These are phyloP conservation scores for Spicauda simplicius DNA, from an alignment of 2,888 invertebrate species.

Conservation along the genomic window DNA sequence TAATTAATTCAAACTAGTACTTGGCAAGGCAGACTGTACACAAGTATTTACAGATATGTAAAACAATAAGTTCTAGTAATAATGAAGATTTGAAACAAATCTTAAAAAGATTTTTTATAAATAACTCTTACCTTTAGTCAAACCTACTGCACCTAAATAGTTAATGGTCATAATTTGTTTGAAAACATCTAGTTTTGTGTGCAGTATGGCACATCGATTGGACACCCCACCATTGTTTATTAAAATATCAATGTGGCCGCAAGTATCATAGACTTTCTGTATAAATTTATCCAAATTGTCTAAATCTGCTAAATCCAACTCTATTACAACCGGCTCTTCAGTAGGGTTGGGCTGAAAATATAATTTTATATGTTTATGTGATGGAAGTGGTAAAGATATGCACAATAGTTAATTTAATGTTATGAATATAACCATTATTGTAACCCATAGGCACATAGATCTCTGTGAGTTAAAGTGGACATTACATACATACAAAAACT, in stretches of 20 bases:
- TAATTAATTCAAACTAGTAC: not conserved
- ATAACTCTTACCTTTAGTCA: slow-evolving; percentile 92
- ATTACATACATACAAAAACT: too few relatives aligned
- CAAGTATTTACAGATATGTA: too few relatives aligned
- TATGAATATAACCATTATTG: too few relatives aligned
- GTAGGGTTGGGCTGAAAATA: slow-evolving; percentile 82
- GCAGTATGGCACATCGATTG: slow-evolving; percentile 89
- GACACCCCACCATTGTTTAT: slow-evolving; percentile 97
- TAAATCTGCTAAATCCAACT: slow-evolving; percentile 90
- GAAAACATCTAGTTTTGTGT: slow-evolving; percentile 93
- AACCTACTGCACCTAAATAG: slow-evolving; percentile 96
- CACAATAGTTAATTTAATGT: too few relatives aligned
- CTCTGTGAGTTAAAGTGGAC: too few relatives aligned
- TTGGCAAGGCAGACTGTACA: too few relatives aligned
- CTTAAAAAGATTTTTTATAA: not conserved
- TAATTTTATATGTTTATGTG: not conserved
- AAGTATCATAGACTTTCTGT: slow-evolving; percentile 87
- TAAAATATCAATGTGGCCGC: slow-evolving; percentile 93
- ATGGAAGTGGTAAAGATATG: too few relatives aligned
- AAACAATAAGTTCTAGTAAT: too few relatives aligned
- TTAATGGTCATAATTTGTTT: slow-evolving; percentile 96
- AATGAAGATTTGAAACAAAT: too few relatives aligned
- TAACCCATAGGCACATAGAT: too few relatives aligned
- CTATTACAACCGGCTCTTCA: slow-evolving; percentile 89
- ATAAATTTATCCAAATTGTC: slow-evolving; percentile 86